phyloP scores from a whole-genome alignment of 2,888 invertebrate genomes.

The Deroplatys truncata region DNA sequence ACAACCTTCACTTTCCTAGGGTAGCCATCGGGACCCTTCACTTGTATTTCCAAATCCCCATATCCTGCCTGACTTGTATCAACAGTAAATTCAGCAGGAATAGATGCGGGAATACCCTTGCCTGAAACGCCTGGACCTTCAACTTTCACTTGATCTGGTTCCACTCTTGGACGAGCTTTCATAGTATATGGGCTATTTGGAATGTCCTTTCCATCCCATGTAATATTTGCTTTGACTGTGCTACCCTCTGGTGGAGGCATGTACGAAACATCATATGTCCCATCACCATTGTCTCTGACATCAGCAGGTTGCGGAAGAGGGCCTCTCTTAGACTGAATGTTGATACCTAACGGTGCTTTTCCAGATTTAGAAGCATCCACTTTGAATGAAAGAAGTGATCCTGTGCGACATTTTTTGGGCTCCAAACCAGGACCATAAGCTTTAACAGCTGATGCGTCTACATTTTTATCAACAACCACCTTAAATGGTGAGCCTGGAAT shows the following conservation, averaged over 20 bases:
- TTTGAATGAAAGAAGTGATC: slow-evolving; percentile 65
- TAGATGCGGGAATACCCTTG: slow-evolving; percentile 68
- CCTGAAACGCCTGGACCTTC: slow-evolving; percentile 65
- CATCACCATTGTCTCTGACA: slow-evolving; percentile 59
- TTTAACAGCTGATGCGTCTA: slow-evolving; percentile 63
- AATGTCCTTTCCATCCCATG: slow-evolving; percentile 70
- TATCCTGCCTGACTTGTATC: slow-evolving; percentile 75
- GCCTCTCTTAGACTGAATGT: slow-evolving; percentile 45
- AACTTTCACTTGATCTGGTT: slow-evolving; percentile 69
- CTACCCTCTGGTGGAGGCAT: slow-evolving; percentile 71
- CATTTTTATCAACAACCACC: slow-evolving; percentile 59
- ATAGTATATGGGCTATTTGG: slow-evolving; percentile 74
- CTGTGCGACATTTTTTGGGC: slow-evolving; percentile 63
- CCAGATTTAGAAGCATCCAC: slow-evolving; percentile 69
- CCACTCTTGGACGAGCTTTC: slow-evolving; percentile 64
- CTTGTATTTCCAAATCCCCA: slow-evolving; percentile 69
- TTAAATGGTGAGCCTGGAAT: slow-evolving; percentile 76
- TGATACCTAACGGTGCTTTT: slow-evolving; percentile 68
- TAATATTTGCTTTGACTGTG: slow-evolving; percentile 66
- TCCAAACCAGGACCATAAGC: slow-evolving; percentile 77
- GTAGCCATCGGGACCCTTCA: slow-evolving; percentile 73
- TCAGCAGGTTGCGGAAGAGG: slow-evolving; percentile 55
- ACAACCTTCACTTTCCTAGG: slow-evolving; percentile 64
- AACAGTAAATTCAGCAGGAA: slow-evolving; percentile 73
- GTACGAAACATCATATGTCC: slow-evolving; percentile 75